Conservation (phyloP, 2,888 invertebrate genomes). For the Pyrrhia umbra region DNA sequence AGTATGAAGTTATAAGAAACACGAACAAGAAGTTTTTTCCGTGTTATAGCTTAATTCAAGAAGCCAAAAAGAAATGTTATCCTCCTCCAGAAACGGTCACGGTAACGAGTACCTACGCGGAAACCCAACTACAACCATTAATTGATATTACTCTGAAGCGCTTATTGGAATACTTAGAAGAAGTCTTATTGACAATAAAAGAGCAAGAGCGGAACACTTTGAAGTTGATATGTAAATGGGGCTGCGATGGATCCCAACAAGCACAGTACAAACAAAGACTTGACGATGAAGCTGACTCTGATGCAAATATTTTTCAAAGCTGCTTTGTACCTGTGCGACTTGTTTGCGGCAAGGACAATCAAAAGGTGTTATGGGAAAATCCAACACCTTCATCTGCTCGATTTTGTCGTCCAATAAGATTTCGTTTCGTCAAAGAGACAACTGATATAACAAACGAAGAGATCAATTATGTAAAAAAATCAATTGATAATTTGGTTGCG, state of each 20-base stretch:
- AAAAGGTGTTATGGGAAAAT: conserved; percentile 56
- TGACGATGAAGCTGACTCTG: conserved; percentile 10
- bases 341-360: conserved; percentile 33
- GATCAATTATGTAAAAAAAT: conserved; percentile 37
- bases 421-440: conserved; percentile 58
- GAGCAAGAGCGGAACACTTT: background rate
- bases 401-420: conserved; percentile 62
- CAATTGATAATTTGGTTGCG: background rate
- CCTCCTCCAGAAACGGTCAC: background rate
- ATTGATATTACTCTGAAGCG: conserved; percentile 8
- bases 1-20: conserved; percentile 9
- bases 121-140: conserved; percentile 8
- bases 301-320: conserved; percentile 57
- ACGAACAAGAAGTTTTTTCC: conserved; percentile 7
- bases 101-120: conserved; percentile 9
- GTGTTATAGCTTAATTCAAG: conserved; percentile 6
- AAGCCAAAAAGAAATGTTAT: conserved; percentile 8
- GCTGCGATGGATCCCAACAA: background rate
- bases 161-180: conserved; percentile 12
- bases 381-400: conserved; percentile 57
- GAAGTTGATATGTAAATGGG: too few species aligned
- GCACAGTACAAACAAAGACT: too few species aligned
- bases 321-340: conserved; percentile 59
- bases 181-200: conserved; percentile 13
- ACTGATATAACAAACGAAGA: conserved; percentile 59